Evolutionary conservation across 2,113 vertebrate species (phyloP), one percentile per base, ranked within the genome.

Genomic region (Strix aluco): DNA sequence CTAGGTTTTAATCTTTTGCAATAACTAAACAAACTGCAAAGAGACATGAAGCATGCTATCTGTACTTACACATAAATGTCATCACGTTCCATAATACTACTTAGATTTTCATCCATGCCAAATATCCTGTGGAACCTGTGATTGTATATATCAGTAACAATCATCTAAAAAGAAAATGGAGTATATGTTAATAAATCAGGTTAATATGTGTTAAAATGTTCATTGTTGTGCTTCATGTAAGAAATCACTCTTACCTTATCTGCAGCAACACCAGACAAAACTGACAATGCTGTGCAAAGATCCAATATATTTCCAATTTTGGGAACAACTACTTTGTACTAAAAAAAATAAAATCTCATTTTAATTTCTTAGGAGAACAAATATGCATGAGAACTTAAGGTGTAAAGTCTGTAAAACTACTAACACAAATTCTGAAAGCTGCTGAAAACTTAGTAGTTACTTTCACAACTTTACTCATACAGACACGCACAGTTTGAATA

Each of bases 71-170:
- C 99, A 54, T 99, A 99, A 97, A 99, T 99, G 97, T 99, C 99
- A 92, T 99, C 99, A 83, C 99, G 98, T 92, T 99, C 99, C 99
- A 99, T 99, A 98, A 99, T 99, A 97, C 99, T 99, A 98, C 98
- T 99, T 87, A 99, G 98, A 98, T 99, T 99, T 97, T 99, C 99
- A 96, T 99, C 99, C 97, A 99, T 98, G 88, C 99, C 98, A 75
- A 99, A 99, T 98, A 99, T 99, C 93, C 99, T 98, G 96, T 99
- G 99, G 98, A 99, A 99, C 71, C 99, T 99, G 97, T 99, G 99
- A 98, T 99, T 99, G 98, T 99, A 99, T 98, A 99, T 99, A 97
- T 99, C 99, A 44, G 99, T 99, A 95, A 99, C 99, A 97, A 99
- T 98, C 98, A 99, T 99, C 98, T 99, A 94, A 92, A 95, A 98